These are phyloP conservation scores for Brevipalpus yothersi DNA, from an alignment of 1,140 invertebrate genomes.

Conservation along the genomic window DNA sequence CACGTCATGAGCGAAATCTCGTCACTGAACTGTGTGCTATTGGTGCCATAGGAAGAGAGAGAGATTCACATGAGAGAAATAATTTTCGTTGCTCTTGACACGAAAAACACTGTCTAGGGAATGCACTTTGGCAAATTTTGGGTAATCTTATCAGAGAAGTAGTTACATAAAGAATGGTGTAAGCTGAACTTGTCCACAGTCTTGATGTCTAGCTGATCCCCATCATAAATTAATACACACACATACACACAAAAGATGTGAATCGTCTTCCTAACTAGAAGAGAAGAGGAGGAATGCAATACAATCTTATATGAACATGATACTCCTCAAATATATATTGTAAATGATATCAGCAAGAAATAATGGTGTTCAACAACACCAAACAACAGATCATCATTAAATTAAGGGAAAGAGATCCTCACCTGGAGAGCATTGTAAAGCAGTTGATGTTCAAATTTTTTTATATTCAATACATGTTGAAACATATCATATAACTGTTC, in stretches of 20 bases:
- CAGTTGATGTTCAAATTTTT: conserved; percentile 99
- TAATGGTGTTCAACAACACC: background rate
- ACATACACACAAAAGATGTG: too few species aligned
- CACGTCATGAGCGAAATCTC: too few species aligned
- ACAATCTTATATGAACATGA: background rate
- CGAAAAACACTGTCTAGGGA: too few species aligned
- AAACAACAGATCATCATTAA: conserved; percentile 2
- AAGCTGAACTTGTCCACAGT: background rate
- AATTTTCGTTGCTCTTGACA: too few species aligned
- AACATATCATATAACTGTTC: conserved; percentile 99
- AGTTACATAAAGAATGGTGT: too few species aligned
- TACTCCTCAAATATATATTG: background rate
- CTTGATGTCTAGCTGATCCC: background rate
- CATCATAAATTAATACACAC: too few species aligned
- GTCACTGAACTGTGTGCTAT: too few species aligned
- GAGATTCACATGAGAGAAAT: too few species aligned
- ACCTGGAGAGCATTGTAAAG: conserved; percentile 95
- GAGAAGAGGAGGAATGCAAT: background rate
- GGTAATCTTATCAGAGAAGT: too few species aligned
- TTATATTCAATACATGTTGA: conserved; percentile 89
- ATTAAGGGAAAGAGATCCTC: conserved; percentile 15
- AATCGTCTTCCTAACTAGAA: too few species aligned
- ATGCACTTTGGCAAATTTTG: background rate
- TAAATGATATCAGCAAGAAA: background rate
- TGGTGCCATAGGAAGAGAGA: too few species aligned